Base-by-base conservation (phyloP, 2,888 invertebrate species). In the Sminthurides aquaticus region DNA sequence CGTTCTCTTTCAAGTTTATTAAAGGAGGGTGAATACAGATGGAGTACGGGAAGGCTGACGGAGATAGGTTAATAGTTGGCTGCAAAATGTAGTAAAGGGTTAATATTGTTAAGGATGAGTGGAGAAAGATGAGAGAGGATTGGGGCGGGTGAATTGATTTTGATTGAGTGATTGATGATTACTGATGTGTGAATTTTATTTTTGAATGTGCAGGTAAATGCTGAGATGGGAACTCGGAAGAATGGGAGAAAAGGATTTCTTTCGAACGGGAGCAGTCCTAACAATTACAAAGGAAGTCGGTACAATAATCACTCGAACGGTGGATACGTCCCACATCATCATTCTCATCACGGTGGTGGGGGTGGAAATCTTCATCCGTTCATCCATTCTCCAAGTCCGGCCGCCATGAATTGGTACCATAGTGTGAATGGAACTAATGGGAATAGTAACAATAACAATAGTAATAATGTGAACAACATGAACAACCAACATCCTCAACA, bases 331-430 rank as follows among this genome's bases (percentile, higher is more conserved):
- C 63, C 65, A 29, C 67, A 64, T 48, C 69, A 71, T 62, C 64
- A 66, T 64, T 57, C 67, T 55, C 60, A 62, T 28, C 63, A 63
- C 58, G 66, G 66, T n/a, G 59, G 63, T 58, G 57, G 54, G 25
- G 67, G 67, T 57, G 54, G 49, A 26, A 66, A 66, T 54, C 64
- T 64, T 57, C 70, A 68, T 56, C 66, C 66, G 57, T 56, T 54
- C 49, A 54, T 27, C 28, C 72, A 72, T 64, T 67, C 72, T 64
- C 70, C 70, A 27, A 68, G 68, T 64, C 72, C 72, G 34, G 72
- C 72, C n/a, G 72, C 72, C 62, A 67, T 72, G 62, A 69, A 63
- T 60, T 72, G 72, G 72, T 71, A 71, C 67, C 67, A 71, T 60
- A 66, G 65, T 64, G 66, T 71, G 64, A 54, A 61, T 49, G 15